Evolutionary conservation across 2,888 invertebrate species (phyloP).

Genomic region (Desoria tigrina): DNA sequence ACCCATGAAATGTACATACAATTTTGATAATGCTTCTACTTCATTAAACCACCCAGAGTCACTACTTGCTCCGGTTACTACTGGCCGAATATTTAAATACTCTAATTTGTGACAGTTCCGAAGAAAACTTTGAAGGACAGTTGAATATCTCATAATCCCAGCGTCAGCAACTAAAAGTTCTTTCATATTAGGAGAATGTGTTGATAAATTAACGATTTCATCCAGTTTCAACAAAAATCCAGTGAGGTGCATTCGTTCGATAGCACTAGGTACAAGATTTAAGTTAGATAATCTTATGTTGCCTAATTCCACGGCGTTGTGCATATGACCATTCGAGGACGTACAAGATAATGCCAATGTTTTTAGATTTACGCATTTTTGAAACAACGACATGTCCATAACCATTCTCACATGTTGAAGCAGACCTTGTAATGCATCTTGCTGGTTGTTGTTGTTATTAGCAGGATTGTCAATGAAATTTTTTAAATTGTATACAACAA

Average conservation of each 20-base stretch:
- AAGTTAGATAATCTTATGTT: conserved; percentile 23
- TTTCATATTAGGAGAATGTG: conserved; percentile 31
- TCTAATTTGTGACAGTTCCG: conserved; percentile 41
- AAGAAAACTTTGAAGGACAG: conserved; percentile 38
- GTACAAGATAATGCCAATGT: conserved; percentile 38
- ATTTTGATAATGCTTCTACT: conserved; percentile 31
- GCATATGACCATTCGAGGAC: conserved; percentile 23
- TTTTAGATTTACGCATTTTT: conserved; percentile 36
- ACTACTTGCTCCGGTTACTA: conserved; percentile 36
- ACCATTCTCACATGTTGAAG: conserved; percentile 10
- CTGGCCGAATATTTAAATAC: conserved; percentile 44
- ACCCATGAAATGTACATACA: conserved; percentile 48
- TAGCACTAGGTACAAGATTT: conserved; percentile 28
- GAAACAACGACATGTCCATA: conserved; percentile 41
- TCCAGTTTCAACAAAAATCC: conserved; percentile 40
- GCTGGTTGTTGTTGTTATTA: conserved; percentile 3
- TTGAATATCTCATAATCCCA: conserved; percentile 43
- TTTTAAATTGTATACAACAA: conserved; percentile 43
- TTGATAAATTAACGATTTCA: conserved; percentile 38
- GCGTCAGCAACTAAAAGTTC: conserved; percentile 45
- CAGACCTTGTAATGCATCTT: conserved; percentile 3
- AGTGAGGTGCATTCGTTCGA: conserved; percentile 39
- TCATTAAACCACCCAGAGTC: conserved; percentile 42
- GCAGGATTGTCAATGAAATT: not conserved
- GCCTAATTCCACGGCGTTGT: conserved; percentile 5